phyloP scores from a whole-genome alignment of 1,140 invertebrate species.

The Calliopsis andreniformis region DNA sequence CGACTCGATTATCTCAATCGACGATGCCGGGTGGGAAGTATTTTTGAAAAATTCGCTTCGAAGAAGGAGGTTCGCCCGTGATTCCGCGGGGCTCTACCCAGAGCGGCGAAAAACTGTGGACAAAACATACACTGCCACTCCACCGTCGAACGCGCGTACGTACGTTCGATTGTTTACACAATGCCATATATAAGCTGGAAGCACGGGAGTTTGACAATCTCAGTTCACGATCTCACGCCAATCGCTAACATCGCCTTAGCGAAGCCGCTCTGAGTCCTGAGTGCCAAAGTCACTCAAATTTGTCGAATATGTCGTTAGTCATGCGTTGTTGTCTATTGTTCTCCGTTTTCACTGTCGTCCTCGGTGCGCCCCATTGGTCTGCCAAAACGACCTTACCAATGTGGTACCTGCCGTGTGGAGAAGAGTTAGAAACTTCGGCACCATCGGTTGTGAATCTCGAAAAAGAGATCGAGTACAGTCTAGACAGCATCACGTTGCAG shows the following conservation, averaged over 20 bases:
- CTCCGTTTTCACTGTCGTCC: conserved; percentile 17
- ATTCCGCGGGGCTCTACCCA: conserved; percentile 3
- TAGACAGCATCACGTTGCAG: conserved; percentile 71
- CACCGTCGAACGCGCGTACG: conserved; percentile 71
- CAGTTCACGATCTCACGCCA: conserved; percentile 73
- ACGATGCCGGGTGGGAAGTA: not conserved
- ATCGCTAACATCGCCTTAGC: conserved; percentile 32
- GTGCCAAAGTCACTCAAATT: no score
- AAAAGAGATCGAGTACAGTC: conserved; percentile 59
- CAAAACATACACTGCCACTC: conserved; percentile 69
- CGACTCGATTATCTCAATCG: not conserved
- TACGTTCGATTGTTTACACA: conserved; percentile 78
- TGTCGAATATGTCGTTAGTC: conserved; percentile 41
- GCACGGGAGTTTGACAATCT: conserved; percentile 78
- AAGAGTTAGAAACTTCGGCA: conserved; percentile 39
- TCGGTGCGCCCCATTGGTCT: conserved; percentile 41
- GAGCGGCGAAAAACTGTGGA: conserved; percentile 62
- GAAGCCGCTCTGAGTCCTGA: not conserved
- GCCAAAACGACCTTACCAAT: conserved; percentile 56
- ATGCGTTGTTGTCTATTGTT: conserved; percentile 19
- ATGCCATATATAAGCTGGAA: conserved; percentile 78
- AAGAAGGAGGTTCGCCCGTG: conserved; percentile 5
- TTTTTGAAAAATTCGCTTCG: conserved; percentile 6
- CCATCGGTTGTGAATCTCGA: conserved; percentile 40
- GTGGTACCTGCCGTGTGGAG: conserved; percentile 76